Evolutionary conservation across 2,113 vertebrate genomes (phyloP), one percentile per base, ranked within the genome.

Genomic region (Coryphaenoides rupestris): DNA sequence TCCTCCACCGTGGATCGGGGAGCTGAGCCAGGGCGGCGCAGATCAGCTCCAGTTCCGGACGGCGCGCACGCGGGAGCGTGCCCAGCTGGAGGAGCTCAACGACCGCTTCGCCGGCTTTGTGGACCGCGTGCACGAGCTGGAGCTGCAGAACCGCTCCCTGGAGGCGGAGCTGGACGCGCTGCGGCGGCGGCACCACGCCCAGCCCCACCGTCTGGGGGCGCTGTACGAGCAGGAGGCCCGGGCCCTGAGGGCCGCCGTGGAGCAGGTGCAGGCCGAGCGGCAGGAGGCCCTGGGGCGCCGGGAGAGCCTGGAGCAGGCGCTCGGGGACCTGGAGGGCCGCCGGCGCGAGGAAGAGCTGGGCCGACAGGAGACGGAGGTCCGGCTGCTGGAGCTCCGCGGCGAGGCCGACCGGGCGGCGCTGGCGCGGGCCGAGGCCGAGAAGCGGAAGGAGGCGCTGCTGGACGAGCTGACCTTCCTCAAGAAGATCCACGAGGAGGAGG

Each of bases 201-300:
- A 96, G 68, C 95, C 95, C 0, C 95, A 94, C 70, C 91, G 93
- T 14, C 84, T 92, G 70, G 79, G 81, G 70, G 78, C 23, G 3
- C 33, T 84, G 16, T 88, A 87, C 0, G 74, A 68, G 74, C 89
- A 86, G 23, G 90, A 91, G 72, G 84, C 86, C 62, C 84, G 89
- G 0, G 57, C 84, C 50, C 77, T 87, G 58, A 88, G 88, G 22
- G 88, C 89, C 0, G 91, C 91, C 0, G 84, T 89, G 40, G 88
- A 88, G 3, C 87, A 91, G 70, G 91, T 90, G 60, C 86, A 82
- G 53, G 83, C 82, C 45, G 89, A 92, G 1, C 86, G 89, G 13
- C 88, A 91, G 63, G 84, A 82, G 4, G 77, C 77, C 0, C 74
- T 92, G 62, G 80, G 86, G 40, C 87, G 87, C 54, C 87, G 74